A percentile compares a stretch with the other conserved stretches of the same genome.
Conservation (phyloP, 2,113 vertebrate species). For the Trachemys scripta region DNA sequence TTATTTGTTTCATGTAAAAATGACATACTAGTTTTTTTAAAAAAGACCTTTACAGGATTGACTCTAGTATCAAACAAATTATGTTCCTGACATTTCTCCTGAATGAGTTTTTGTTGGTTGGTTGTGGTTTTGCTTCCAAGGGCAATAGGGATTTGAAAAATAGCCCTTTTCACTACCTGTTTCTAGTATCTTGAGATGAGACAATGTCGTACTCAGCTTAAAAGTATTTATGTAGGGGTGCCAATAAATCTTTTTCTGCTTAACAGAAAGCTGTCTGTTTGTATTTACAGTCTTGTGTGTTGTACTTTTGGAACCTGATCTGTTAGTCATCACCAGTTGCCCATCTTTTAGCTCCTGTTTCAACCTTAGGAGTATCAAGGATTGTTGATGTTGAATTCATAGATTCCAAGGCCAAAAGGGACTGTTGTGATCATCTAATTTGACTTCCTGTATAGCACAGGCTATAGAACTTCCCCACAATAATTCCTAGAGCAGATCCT, state of each 20-base stretch:
- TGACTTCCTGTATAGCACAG: no score
- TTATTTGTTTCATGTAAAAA: background rate
- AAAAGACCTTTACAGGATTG: background rate
- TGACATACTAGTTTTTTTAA: background rate
- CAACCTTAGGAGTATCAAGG: background rate
- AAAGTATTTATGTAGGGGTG: background rate
- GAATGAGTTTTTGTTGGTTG: background rate
- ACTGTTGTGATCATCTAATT: no score
- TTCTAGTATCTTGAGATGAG: no score
- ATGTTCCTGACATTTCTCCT: background rate
- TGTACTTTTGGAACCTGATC: background rate
- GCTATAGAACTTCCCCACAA: no score
- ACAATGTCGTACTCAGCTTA: no score
- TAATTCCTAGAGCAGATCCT: no score
- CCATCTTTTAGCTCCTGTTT: background rate
- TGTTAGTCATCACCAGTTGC: background rate
- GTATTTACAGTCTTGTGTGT: background rate
- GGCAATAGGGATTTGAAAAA: background rate
- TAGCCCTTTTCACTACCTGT: no score
- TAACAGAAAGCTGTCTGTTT: background rate
- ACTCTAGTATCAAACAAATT: background rate
- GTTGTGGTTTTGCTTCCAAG: background rate
- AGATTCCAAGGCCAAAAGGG: no score
- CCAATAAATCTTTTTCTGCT: accelerated
- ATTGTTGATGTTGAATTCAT: background rate